These are phyloP conservation scores for Parasteatoda lunata DNA, from an alignment of 2,888 invertebrate genomes.

Conservation along the genomic window DNA sequence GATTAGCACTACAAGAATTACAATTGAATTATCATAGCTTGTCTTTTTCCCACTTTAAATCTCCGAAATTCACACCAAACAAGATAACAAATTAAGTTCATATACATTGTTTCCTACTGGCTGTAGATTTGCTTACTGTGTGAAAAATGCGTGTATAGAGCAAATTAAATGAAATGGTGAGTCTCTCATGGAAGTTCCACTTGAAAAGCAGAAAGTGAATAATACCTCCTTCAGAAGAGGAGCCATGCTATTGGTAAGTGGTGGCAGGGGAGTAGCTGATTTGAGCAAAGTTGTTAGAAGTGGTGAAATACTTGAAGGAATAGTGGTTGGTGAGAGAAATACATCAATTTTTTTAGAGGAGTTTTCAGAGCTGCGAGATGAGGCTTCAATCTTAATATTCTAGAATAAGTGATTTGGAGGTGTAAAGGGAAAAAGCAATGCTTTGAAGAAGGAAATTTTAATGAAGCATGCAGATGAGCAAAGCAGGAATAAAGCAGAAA, in stretches of 20 bases:
- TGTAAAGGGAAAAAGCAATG: constrained; percentile 12
- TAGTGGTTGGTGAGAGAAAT: constrained; percentile 59
- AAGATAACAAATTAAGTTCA: no score
- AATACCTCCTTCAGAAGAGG: constrained; percentile 54
- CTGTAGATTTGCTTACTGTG: no score
- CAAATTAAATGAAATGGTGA: no score
- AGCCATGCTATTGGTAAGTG: constrained; percentile 52
- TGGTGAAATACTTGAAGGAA: constrained; percentile 77
- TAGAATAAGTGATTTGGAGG: constrained; percentile 30
- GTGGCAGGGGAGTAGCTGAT: constrained; percentile 72
- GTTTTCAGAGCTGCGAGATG: constrained; percentile 14
- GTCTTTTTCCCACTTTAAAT: no score
- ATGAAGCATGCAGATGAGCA: neutral
- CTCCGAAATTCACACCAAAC: no score
- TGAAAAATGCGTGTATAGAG: no score
- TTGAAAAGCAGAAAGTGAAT: neutral
- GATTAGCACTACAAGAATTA: no score
- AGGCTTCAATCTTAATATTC: constrained; percentile 51
- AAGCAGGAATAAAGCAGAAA: neutral
- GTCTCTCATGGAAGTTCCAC: neutral
- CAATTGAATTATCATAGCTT: no score
- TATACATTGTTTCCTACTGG: no score
- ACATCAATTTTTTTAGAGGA: constrained; percentile 43
- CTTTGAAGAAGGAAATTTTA: constrained; percentile 3
- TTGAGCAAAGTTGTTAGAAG: constrained; percentile 88